Base-by-base conservation (phyloP, 2,113 vertebrate species). In the Indri indri region DNA sequence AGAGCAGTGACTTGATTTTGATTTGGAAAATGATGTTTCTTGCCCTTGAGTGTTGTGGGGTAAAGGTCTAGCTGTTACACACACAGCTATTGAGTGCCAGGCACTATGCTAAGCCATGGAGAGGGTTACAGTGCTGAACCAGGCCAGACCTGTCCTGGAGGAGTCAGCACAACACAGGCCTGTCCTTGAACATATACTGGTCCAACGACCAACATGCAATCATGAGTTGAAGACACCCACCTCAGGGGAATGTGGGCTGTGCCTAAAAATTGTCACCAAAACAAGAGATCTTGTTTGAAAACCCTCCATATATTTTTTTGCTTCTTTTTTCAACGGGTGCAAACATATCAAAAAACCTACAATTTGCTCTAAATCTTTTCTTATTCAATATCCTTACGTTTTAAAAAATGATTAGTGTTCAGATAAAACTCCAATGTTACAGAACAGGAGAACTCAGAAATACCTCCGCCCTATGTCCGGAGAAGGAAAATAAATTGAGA, bases 401-500 rank as follows among this genome's bases (percentile, higher is more conserved):
- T 73, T 45, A 63, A 40, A 94, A 87, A 45, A 81, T 40, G 30
- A 7, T 90, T 94, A 10, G 42, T 93, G 84, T 96, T 74, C 70
- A 93, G 79, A 32, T 20, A 57, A 47, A 17, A 92, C 17, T 54
- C 37, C 59, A 88, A 8, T 27, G n/a, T 65, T 82, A 42, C 14
- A 79, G 32, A 47, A 42, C 2, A 14, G 54, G 63, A 74, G 47
- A 85, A 90, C 32, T 79, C 37, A 95, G 90, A 40, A 88, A 59
- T 20, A 47, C 3, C 54, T 34, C 45, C 63, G 30, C 82, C 30
- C 80, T 70, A 11, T n/a, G 23, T 82, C n/a, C 52, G 77, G 40
- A 95, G 30, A 63, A 92, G 27, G 52, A 77, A 96, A 54, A 82
- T 47, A 96, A 97, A 94, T 17, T 68, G 34, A 18, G 91, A 92